Conservation (phyloP, 1,140 invertebrate species). For the Drosophila aff. region DNA sequence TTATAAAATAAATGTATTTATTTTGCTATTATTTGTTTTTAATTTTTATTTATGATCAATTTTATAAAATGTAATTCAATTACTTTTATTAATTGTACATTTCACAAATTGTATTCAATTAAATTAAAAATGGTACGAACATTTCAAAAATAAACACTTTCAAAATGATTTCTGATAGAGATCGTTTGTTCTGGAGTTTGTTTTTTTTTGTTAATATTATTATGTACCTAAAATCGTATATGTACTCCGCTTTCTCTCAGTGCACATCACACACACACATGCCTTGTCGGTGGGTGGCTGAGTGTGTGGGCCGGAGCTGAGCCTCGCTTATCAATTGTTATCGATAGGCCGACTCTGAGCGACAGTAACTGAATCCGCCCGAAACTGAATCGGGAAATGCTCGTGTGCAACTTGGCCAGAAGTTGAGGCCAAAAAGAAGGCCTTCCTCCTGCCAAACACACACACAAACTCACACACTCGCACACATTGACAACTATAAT, state of each 20-base stretch:
- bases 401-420: conserved; percentile 21
- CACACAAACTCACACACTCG: conserved; percentile 1
- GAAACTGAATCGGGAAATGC: conserved; percentile 15
- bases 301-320: conserved; percentile 41
- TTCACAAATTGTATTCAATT: not conserved
- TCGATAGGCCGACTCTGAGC: conserved; percentile 48
- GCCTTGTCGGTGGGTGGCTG: conserved; percentile 49
- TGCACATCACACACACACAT: conserved; percentile 11
- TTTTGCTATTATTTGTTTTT: not conserved
- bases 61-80: not conserved
- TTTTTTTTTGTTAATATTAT: too few species aligned
- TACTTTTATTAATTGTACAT: not conserved
- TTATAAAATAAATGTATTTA: too few species aligned
- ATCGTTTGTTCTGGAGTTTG: too few species aligned
- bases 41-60: not conserved
- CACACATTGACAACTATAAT: conserved; percentile 56
- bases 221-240: not conserved
- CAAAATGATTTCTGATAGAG: not conserved
- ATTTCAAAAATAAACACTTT: not conserved
- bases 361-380: conserved; percentile 19
- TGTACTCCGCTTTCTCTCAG: not conserved
- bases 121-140: not conserved
- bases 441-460: conserved; percentile 9
- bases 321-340: conserved; percentile 68
- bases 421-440: conserved; percentile 16